Evolutionary conservation across 2,888 invertebrate species (phyloP).

Genomic region (Lasiommata megera): DNA sequence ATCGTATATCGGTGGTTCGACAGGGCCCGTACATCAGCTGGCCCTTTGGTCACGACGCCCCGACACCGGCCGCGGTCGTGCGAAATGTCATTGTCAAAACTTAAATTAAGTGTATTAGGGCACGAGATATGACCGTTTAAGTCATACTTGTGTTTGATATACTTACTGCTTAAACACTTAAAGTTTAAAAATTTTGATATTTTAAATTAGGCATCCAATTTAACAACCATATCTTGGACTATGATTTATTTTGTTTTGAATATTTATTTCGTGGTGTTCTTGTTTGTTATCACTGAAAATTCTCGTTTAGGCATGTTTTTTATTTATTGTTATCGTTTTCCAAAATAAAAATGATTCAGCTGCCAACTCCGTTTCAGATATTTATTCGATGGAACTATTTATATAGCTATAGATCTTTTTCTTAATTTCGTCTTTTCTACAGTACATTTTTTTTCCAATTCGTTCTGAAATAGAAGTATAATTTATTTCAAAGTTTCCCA

Average conservation of each 20-base stretch:
- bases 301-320: too few species aligned
- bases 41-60: slow-evolving; percentile 44
- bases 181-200: too few species aligned
- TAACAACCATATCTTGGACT: background rate
- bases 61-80: slow-evolving; percentile 39
- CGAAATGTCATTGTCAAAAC: slow-evolving; percentile 34
- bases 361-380: too few species aligned
- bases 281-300: too few species aligned
- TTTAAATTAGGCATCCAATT: background rate
- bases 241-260: background rate
- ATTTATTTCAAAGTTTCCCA: slow-evolving; percentile 47
- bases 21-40: slow-evolving; percentile 47
- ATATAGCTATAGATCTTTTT: background rate
- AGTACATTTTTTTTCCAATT: too few species aligned
- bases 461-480: too few species aligned
- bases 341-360: too few species aligned
- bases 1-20: slow-evolving; percentile 50
- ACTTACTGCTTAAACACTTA: background rate
- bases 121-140: slow-evolving; percentile 6
- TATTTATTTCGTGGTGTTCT: too few species aligned
- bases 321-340: too few species aligned
- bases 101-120: slow-evolving; percentile 8
- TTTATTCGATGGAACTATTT: too few species aligned
- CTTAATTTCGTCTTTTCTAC: background rate
- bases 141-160: background rate